These are phyloP conservation scores for Hippocampus comes DNA, from an alignment of 2,113 vertebrate species.

Conservation along the genomic window DNA sequence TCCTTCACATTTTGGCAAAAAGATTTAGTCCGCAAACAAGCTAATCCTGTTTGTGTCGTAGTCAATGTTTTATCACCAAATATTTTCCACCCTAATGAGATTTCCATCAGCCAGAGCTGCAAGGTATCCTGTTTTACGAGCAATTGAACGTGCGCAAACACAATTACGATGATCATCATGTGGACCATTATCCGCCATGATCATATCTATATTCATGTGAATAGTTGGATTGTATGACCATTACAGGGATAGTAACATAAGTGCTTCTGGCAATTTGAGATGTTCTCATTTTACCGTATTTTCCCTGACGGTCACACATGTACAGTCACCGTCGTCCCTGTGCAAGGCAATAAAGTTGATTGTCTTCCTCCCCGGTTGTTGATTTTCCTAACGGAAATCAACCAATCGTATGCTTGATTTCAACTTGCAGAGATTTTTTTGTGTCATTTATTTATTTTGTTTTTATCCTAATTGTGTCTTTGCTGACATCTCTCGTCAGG, in stretches of 20 bases:
- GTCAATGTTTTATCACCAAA: conserved; percentile 10
- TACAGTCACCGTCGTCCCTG: too few species aligned
- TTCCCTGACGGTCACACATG: neutral
- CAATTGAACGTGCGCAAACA: neutral
- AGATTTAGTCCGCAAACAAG: neutral
- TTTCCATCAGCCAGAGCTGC: conserved; percentile 3
- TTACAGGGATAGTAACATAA: neutral
- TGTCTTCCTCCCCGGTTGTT: neutral
- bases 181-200: neutral
- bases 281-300: neutral
- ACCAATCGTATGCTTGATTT: neutral
- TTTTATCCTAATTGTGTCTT: conserved; percentile 43
- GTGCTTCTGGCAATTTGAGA: conserved; percentile 3
- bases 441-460: conserved; percentile 5
- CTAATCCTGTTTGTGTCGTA: neutral
- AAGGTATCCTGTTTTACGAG: conserved; percentile 2
- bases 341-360: neutral
- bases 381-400: neutral
- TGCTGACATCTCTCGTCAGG: conserved; percentile 62
- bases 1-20: too few species aligned
- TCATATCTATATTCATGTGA: neutral
- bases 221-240: conserved; percentile 1
- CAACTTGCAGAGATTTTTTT: neutral
- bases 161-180: neutral
- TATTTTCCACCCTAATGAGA: neutral